Evolutionary conservation across 2,888 invertebrate genomes (phyloP).

Genomic region (Lasioglossum zephyrum): DNA sequence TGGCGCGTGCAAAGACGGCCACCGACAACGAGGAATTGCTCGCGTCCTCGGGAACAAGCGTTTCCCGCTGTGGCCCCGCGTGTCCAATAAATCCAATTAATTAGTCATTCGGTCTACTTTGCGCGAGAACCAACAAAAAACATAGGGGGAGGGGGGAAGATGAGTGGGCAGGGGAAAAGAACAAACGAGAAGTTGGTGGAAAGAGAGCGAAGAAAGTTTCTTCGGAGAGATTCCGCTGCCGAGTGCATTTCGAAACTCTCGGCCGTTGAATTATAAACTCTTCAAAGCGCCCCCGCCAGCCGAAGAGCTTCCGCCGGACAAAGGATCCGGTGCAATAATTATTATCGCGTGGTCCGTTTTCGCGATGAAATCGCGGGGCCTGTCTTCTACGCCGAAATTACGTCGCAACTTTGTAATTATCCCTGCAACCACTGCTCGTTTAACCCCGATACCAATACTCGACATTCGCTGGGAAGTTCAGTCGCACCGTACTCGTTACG

Average conservation of each 20-base stretch:
- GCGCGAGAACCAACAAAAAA: background rate
- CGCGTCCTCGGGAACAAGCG: background rate
- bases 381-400: conserved; percentile 3
- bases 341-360: background rate
- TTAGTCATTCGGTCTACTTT: background rate
- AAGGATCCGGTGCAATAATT: conserved; percentile 9
- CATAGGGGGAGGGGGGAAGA: accelerated
- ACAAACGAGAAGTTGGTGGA: background rate
- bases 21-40: background rate
- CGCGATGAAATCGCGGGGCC: background rate
- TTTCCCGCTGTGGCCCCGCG: background rate
- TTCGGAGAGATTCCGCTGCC: background rate
- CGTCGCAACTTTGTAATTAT: background rate
- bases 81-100: background rate
- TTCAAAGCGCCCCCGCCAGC: background rate
- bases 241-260: conserved; percentile 7
- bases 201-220: background rate
- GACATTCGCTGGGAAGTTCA: background rate
- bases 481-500: background rate
- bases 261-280: conserved; percentile 1
- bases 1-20: background rate
- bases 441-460: background rate
- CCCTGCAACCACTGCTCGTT: background rate
- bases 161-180: background rate
- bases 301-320: conserved; percentile 5